phyloP scores from a whole-genome alignment of 2,113 vertebrate genomes.

The Campylomormyrus numenius region DNA sequence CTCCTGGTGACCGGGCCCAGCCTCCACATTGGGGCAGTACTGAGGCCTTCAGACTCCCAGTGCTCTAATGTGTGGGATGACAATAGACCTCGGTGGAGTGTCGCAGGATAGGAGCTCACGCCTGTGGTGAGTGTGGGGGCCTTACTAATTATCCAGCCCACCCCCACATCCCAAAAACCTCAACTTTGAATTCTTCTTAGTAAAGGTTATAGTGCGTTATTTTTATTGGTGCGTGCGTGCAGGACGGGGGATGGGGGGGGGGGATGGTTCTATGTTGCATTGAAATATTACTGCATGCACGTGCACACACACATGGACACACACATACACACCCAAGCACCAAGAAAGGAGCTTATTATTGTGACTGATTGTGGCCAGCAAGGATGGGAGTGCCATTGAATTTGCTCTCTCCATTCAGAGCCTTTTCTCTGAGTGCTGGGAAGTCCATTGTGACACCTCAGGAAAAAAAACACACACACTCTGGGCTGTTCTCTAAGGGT shows the following conservation, averaged over 20 bases:
- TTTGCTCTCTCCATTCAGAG: conserved; percentile 47
- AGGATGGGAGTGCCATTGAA: conserved; percentile 67
- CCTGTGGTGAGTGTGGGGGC: conserved; percentile 68
- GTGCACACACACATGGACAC: too few species aligned
- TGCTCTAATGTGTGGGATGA: conserved; percentile 70
- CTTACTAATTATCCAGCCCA: conserved; percentile 62
- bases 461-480: conserved; percentile 51
- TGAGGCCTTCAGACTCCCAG: conserved; percentile 19
- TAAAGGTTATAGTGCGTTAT: neutral
- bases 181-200: neutral
- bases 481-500: conserved; percentile 54
- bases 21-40: conserved; percentile 28
- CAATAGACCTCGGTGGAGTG: conserved; percentile 66
- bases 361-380: conserved; percentile 49
- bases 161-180: neutral
- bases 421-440: conserved; percentile 59
- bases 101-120: neutral
- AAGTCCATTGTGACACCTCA: conserved; percentile 67
- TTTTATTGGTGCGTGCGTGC: neutral
- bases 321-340: neutral
- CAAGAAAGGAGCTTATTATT: conserved; percentile 44
- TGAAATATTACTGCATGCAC: neutral
- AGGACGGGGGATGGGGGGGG: neutral
- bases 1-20: conserved; percentile 27
- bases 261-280: neutral